Conservation (phyloP, 2,113 vertebrate genomes). For the Porphyrio hochstetteri region DNA sequence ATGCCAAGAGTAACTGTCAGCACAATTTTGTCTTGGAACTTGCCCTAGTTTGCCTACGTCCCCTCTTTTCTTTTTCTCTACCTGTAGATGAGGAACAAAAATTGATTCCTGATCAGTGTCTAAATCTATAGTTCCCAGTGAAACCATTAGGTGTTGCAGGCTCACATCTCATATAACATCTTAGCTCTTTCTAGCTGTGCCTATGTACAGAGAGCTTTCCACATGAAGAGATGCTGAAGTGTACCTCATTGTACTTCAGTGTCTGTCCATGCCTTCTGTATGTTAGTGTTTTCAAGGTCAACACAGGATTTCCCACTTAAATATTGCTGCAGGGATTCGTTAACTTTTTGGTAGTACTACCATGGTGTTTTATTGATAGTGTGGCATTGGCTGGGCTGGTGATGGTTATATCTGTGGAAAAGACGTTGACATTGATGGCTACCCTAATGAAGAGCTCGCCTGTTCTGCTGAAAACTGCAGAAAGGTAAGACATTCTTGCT, state of each 20-base stretch:
- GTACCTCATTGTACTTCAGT: neutral
- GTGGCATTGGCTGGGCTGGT: slow-evolving; percentile 93
- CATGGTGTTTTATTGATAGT: slow-evolving; percentile 75
- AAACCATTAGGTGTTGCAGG: neutral
- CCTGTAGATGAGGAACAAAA: neutral
- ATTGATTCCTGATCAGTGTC: neutral
- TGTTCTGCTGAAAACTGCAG: slow-evolving; percentile 86
- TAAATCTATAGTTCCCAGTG: neutral
- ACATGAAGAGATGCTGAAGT: neutral
- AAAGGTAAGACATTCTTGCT: slow-evolving; percentile 78
- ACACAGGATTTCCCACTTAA: neutral
- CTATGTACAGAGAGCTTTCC: neutral
- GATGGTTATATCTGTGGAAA: slow-evolving; percentile 91
- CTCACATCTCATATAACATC: neutral
- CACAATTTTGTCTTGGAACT: neutral
- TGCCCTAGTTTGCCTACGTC: neutral
- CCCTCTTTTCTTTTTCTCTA: neutral
- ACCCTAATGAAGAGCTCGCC: slow-evolving; percentile 84
- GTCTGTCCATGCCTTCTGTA: neutral
- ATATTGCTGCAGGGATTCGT: neutral
- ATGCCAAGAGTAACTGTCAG: neutral
- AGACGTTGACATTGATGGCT: slow-evolving; percentile 95
- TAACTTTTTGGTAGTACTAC: neutral
- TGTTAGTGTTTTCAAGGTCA: neutral
- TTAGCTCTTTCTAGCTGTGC: neutral